Conservation (phyloP, 2,888 invertebrate species). For the Hydrotaea diabolus region DNA sequence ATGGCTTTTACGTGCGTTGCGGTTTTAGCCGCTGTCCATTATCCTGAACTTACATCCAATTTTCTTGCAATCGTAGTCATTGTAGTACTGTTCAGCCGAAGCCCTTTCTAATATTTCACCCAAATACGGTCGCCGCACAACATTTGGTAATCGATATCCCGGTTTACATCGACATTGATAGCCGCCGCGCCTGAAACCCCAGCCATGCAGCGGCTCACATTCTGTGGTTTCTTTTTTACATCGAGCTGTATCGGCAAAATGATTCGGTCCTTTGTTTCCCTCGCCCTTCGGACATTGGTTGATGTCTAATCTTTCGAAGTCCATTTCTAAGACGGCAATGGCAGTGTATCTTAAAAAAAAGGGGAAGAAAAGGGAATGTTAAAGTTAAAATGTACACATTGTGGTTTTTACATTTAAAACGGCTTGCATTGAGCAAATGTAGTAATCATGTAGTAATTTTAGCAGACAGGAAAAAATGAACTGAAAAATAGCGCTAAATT, state of each 20-base stretch:
- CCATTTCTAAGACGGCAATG: constrained; percentile 95
- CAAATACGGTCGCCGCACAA: constrained; percentile 93
- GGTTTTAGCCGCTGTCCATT: not conserved
- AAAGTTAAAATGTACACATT: not conserved
- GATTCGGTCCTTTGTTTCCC: constrained; percentile 94
- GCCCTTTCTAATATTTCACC: constrained; percentile 97
- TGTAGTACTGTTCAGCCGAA: constrained; percentile 95
- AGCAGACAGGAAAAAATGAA: no score
- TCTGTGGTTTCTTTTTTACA: constrained; percentile 96
- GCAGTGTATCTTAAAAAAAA: constrained; percentile 87
- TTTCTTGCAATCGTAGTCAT: constrained; percentile 93
- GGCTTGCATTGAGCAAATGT: no score
- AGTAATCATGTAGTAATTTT: no score
- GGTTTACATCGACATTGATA: constrained; percentile 97
- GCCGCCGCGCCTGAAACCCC: constrained; percentile 97
- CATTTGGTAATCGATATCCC: constrained; percentile 91
- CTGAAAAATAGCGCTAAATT: no score
- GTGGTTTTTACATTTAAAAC: not conserved
- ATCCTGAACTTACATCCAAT: constrained; percentile 92
- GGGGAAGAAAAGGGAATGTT: not conserved
- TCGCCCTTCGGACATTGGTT: constrained; percentile 96
- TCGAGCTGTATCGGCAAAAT: constrained; percentile 92
- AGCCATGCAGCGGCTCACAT: constrained; percentile 98
- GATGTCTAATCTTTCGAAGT: constrained; percentile 97
- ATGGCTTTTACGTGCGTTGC: constrained; percentile 22